Base-by-base conservation (phyloP, 2,888 invertebrate species). In the Julus scandinavius region DNA sequence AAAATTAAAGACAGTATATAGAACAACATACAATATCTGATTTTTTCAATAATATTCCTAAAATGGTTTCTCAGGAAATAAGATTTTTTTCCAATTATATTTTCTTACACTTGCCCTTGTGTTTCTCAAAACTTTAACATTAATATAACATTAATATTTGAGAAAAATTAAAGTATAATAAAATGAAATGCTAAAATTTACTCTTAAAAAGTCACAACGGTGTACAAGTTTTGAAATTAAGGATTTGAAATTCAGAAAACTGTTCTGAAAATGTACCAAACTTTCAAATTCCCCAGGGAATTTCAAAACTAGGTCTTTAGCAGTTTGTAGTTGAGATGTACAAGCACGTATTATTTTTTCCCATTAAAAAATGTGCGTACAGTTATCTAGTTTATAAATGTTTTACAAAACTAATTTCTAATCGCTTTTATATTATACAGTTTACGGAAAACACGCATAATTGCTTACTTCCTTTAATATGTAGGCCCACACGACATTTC, bases 391-490 rank as follows among this genome's bases (percentile, higher is more conserved):
- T n/a, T 63, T n/a, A 20, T 20, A 72, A 72, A 7, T 72, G 20
- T 20, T 72, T 5, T 7, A 72, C 6, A 54, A 72, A 72, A 1
- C 29, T 72, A 9, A 72, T 72, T 72, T 72, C 63, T 20, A n/a
- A 72, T 7, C 17, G 63, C 9, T 72, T 72, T 72, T 72, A 72
- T 7, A 20, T 45, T 45, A 72, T 63, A 72, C 17, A 72, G n/a
- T 72, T 72, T 72, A 20, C n/a, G 63, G 63, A 72, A 72, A 72
- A 20, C 63, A 72, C 63, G 63, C 20, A 58, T 20, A 72, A 72
- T 9, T 20, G 17, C 63, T 72, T 72, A n/a, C 63, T 72, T 72
- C 63, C 63, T 72, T 54, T 72, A 72, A 72, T 72, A 72, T 72
- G 20, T 72, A 72, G 63, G 63, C 20, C 17, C 20, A 20, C 63